A percentile compares a stretch with the other conserved stretches of the same genome.
phyloP scores from a whole-genome alignment of 2,113 vertebrate genomes.

The Dolichallabes microphthalmus region DNA sequence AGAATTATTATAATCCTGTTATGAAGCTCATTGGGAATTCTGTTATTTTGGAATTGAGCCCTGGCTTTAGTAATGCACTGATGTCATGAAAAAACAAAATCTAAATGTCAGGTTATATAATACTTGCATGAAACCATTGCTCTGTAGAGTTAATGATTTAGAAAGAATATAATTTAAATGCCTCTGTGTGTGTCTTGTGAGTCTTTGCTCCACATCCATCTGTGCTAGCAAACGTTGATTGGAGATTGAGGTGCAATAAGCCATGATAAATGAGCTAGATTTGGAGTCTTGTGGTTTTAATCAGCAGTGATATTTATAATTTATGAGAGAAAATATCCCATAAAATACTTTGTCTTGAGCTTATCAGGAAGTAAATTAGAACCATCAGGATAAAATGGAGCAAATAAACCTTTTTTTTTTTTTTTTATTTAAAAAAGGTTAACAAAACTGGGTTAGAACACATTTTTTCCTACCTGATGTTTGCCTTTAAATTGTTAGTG shows the following conservation, averaged over 20 bases:
- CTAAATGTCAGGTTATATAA: not conserved
- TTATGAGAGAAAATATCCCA: not conserved
- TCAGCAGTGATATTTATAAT: not conserved
- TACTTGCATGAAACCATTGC: not conserved
- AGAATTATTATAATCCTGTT: not conserved
- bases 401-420: too few relatives aligned
- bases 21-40: not conserved
- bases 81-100: not conserved
- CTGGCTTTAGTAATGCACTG: not conserved
- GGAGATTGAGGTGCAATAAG: not conserved
- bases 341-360: not conserved
- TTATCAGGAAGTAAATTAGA: not conserved
- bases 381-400: not conserved
- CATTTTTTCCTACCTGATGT: not conserved
- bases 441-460: not conserved
- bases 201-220: not conserved
- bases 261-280: slow-evolving; percentile 1
- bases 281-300: slow-evolving; percentile 13
- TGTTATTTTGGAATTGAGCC: not conserved
- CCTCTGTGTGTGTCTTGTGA: not conserved
- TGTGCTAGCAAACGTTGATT: not conserved
- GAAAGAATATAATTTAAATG: not conserved
- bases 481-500: not conserved
- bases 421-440: not conserved
- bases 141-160: not conserved